Evolutionary conservation across 2,113 vertebrate species (phyloP).

Genomic region (Corvus hawaiiensis): DNA sequence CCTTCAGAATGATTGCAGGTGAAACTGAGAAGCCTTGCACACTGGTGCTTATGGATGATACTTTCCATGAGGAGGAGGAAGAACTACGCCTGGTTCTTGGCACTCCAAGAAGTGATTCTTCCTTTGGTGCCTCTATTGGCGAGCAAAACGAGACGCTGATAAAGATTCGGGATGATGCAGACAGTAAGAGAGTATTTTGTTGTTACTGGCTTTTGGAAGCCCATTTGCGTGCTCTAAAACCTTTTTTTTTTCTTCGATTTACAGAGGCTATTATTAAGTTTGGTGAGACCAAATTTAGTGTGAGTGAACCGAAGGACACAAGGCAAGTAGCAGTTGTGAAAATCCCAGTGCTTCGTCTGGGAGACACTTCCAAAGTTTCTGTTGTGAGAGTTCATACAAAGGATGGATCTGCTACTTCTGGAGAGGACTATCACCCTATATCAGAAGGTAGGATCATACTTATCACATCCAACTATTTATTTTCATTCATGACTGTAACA

Average conservation of each 20-base stretch:
- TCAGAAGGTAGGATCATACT: constrained; percentile 81
- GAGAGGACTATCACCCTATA: constrained; percentile 90
- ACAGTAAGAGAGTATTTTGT: constrained; percentile 79
- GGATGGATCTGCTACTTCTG: constrained; percentile 90
- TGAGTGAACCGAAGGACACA: constrained; percentile 82
- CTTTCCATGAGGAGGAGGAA: constrained; percentile 84
- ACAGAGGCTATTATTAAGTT: constrained; percentile 89
- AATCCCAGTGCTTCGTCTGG: constrained; percentile 86
- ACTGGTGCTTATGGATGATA: constrained; percentile 81
- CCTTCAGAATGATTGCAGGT: constrained; percentile 71
- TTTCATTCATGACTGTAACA: not conserved
- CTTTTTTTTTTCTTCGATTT: not conserved
- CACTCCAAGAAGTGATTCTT: constrained; percentile 83
- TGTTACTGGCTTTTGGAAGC: not conserved
- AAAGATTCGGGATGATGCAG: constrained; percentile 85
- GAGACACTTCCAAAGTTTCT: constrained; percentile 89
- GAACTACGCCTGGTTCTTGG: constrained; percentile 91
- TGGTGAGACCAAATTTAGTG: constrained; percentile 80
- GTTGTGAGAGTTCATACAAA: constrained; percentile 92
- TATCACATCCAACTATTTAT: not conserved
- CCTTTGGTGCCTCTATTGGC: constrained; percentile 87
- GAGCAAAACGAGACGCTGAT: constrained; percentile 87
- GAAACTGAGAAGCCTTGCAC: constrained; percentile 87
- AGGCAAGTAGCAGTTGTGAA: constrained; percentile 75
- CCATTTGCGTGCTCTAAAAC: not conserved